These are phyloP conservation scores for Oppia nitens DNA, from an alignment of 1,140 invertebrate species.

Conservation along the genomic window DNA sequence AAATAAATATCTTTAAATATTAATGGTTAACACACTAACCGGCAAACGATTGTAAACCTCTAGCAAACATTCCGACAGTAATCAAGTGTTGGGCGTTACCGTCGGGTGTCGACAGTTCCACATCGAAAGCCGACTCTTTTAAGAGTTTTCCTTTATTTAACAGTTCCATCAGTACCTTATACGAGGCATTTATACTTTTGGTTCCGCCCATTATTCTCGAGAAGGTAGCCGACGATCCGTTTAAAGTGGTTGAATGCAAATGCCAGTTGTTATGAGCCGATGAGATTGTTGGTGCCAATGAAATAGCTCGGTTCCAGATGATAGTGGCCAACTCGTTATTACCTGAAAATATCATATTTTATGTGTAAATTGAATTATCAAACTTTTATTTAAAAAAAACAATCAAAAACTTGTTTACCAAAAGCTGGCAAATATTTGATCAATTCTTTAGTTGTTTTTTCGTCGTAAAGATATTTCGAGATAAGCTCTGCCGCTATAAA, in stretches of 20 bases:
- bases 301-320: conserved; percentile 13
- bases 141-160: conserved; percentile 52
- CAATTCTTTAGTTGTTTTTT: conserved; percentile 10
- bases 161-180: conserved; percentile 50
- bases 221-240: conserved; percentile 13
- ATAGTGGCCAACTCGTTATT: conserved; percentile 14
- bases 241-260: conserved; percentile 32
- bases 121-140: conserved; percentile 54
- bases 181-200: conserved; percentile 41
- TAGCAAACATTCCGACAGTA: conserved; percentile 52
- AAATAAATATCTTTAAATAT: background rate
- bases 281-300: background rate
- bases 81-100: conserved; percentile 35
- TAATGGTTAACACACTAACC: conserved; percentile 25
- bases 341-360: background rate
- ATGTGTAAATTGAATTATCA: conserved; percentile 1
- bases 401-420: conserved; percentile 7
- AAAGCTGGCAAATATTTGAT: conserved; percentile 16
- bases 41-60: conserved; percentile 46
- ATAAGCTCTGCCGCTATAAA: conserved; percentile 52
- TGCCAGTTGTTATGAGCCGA: conserved; percentile 10
- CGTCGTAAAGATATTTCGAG: conserved; percentile 31
- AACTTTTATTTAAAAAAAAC: background rate
- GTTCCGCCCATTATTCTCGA: conserved; percentile 23
- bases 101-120: conserved; percentile 38